Percentiles rank a stretch among this genome's conserved stretches.
These are phyloP conservation scores for Octodonta nipae DNA, from an alignment of 2,888 invertebrate genomes.

Conservation along the genomic window DNA sequence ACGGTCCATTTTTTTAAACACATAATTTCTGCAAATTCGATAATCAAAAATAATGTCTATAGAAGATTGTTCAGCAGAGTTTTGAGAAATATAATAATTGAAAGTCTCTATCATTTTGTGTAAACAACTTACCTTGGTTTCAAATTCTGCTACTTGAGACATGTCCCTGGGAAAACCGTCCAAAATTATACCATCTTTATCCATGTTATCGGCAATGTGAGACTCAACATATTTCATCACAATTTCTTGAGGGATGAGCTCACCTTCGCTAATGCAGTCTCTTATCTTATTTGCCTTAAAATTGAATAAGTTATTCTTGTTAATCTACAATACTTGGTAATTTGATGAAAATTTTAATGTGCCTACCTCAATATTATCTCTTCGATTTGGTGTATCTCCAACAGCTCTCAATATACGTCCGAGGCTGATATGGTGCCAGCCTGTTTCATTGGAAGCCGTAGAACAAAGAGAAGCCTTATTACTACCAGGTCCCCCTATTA, in stretches of 20 bases:
- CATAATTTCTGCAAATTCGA: too few relatives aligned
- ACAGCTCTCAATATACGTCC: conserved; percentile 68
- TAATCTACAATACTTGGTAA: too few relatives aligned
- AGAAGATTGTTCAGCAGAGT: too few relatives aligned
- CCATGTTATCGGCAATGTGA: conserved; percentile 46
- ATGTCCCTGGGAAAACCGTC: conserved; percentile 91
- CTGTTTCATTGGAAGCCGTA: conserved; percentile 53
- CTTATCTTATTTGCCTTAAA: conserved; percentile 37
- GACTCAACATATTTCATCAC: conserved; percentile 63
- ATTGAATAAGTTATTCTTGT: too few relatives aligned
- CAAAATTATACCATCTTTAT: conserved; percentile 68
- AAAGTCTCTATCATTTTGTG: too few relatives aligned
- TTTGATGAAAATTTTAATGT: not conserved
- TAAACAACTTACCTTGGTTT: conserved; percentile 56
- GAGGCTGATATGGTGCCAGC: conserved; percentile 39
- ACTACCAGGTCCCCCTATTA: conserved; percentile 80
- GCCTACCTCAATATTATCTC: conserved; percentile 25
- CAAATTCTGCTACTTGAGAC: conserved; percentile 76
- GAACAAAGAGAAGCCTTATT: conserved; percentile 73
- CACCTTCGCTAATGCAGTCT: conserved; percentile 61
- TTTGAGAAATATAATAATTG: too few relatives aligned
- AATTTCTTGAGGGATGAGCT: conserved; percentile 66
- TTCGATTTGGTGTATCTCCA: conserved; percentile 38
- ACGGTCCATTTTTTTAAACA: too few relatives aligned
- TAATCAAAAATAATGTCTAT: too few relatives aligned